phyloP scores from a whole-genome alignment of 1,140 invertebrate species.

The Caerostris darwini region DNA sequence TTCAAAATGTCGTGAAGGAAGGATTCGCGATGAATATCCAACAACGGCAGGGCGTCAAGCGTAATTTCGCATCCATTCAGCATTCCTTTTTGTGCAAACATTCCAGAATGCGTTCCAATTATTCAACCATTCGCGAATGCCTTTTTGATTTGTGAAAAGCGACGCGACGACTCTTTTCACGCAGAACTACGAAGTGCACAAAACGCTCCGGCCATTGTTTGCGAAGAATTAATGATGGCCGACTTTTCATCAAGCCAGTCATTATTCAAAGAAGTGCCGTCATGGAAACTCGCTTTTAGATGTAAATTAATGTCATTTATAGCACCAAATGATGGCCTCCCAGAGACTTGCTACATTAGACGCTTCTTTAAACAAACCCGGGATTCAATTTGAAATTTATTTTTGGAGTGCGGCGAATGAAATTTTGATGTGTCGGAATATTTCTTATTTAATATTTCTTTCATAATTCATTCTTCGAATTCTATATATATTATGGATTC shows the following conservation, averaged over 20 bases:
- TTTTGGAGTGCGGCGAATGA: too few relatives aligned
- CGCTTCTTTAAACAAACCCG: too few relatives aligned
- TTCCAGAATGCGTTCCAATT: background rate
- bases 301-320: conserved; percentile 1
- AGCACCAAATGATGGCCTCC: background rate
- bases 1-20: background rate
- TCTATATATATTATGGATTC: too few relatives aligned
- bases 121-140: background rate
- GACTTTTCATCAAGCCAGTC: background rate
- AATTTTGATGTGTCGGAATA: too few relatives aligned
- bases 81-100: background rate
- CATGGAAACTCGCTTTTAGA: background rate
- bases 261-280: background rate
- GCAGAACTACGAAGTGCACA: background rate
- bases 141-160: background rate
- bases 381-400: too few relatives aligned
- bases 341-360: too few relatives aligned
- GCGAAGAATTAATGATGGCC: background rate
- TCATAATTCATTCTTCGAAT: too few relatives aligned
- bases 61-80: background rate
- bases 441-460: too few relatives aligned
- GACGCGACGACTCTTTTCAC: background rate
- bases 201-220: background rate
- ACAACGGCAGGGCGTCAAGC: background rate
- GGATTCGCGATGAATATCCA: background rate